Evolutionary conservation across 2,888 invertebrate genomes (phyloP), one percentile per base, ranked within the genome.

Genomic region (Sarcophaga carnaria): DNA sequence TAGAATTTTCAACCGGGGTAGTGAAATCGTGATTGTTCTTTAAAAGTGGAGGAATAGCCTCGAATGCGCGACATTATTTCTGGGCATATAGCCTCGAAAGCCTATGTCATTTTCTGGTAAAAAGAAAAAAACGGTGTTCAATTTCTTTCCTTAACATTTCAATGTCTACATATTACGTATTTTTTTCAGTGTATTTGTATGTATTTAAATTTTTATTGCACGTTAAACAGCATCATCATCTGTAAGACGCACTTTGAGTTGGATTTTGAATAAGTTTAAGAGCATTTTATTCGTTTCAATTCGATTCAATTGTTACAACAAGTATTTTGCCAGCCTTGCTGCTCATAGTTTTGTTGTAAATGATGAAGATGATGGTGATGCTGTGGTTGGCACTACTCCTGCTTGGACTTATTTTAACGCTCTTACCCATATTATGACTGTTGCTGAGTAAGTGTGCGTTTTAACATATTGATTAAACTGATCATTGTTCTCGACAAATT

Each of bases 401-500:
- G 37, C 37, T 37, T 37, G 37, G 37, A 37, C 37, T 37, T 70
- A 63, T 82, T 82, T 82, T 70, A 70, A 47, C 59, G 66, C 60
- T 77, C 66, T 77, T 59, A 59, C 59, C 10, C 59, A 6, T 59
- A 59, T 59, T 59, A 59, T 60, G 1, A 37, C 17, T 74, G 62
- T 82, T 71, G 79, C 54, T 66, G 69, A 79, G 25, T 74, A 60
- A 86, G 87, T 87, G 74, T 79, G 81, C 75, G 76, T 80, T 84
- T 75, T 92, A 92, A 92, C 90, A 92, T 92, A 92, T 92, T 37
- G 37, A 37, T 37, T 92, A 92, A 92, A 92, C 90, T 91, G 91
- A 92, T 92, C 91, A 92, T 92, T 92, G 92, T 91, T 90, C 89
- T 90, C 89, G 92, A 92, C 92, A 90, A 90, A 87, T 90, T 89